A percentile compares a stretch with the other conserved stretches of the same genome.
Conservation (phyloP, 2,113 vertebrate genomes). For the Sapajus apella region DNA sequence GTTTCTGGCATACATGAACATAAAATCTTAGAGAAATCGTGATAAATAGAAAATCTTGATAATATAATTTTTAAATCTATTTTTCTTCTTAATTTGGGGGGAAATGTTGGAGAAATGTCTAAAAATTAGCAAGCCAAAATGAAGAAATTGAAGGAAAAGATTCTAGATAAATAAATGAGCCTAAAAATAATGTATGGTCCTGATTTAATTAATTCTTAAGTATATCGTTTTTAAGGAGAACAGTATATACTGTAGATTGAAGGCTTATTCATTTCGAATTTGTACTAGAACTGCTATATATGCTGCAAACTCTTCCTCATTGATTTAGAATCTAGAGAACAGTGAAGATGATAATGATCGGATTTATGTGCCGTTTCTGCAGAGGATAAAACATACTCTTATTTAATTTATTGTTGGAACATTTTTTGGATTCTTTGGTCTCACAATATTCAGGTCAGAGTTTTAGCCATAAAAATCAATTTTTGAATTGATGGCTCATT, state of each 20-base stretch:
- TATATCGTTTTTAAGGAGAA: conserved; percentile 4
- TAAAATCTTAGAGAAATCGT: neutral
- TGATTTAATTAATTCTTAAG: conserved; percentile 29
- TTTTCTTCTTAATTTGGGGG: neutral
- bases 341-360: neutral
- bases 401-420: neutral
- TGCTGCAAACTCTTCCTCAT: neutral
- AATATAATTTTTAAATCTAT: neutral
- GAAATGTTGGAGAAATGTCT: neutral
- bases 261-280: neutral
- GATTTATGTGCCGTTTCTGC: neutral
- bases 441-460: neutral
- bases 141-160: neutral
- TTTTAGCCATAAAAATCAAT: neutral
- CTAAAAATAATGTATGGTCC: neutral
- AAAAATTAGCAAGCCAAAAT: neutral
- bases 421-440: conserved; percentile 17
- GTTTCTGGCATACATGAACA: neutral
- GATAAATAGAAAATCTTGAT: neutral
- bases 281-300: neutral
- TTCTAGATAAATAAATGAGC: neutral
- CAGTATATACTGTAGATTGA: neutral
- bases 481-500: neutral
- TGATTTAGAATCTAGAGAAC: neutral
- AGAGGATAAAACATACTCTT: neutral